Evolutionary conservation across 2,888 invertebrate genomes (phyloP).

Genomic region (Erpobdella octoculata): DNA sequence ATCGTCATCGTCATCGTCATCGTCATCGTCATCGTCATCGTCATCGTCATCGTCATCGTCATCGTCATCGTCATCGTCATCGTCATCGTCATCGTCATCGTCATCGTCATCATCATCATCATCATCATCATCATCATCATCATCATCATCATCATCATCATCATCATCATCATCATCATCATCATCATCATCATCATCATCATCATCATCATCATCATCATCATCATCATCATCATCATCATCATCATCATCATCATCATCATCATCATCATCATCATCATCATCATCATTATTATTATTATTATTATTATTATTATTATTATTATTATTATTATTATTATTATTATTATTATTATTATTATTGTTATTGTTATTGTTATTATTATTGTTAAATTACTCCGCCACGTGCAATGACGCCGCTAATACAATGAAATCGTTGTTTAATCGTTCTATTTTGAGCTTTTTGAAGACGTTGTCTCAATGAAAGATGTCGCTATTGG

Average conservation of each 20-base stretch:
- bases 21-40: neutral
- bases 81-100: constrained; percentile 15
- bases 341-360: no score
- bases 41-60: neutral
- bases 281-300: neutral
- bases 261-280: neutral
- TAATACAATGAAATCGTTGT: no score
- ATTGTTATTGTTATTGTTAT: no score
- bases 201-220: constrained; percentile 23
- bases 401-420: no score
- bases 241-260: constrained; percentile 22
- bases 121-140: constrained; percentile 24
- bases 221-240: constrained; percentile 21
- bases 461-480: no score
- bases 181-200: constrained; percentile 26
- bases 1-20: neutral
- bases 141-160: constrained; percentile 28
- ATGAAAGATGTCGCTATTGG: no score
- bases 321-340: neutral
- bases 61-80: constrained; percentile 17
- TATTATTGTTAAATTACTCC: no score
- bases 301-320: neutral
- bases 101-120: constrained; percentile 14
- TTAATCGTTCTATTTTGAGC: no score
- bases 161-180: constrained; percentile 28